A percentile compares a stretch with the other conserved stretches of the same genome.
Evolutionary conservation across 2,797 vertebrate species (phyloP).

Genomic region (Cryptoprocta ferox): DNA sequence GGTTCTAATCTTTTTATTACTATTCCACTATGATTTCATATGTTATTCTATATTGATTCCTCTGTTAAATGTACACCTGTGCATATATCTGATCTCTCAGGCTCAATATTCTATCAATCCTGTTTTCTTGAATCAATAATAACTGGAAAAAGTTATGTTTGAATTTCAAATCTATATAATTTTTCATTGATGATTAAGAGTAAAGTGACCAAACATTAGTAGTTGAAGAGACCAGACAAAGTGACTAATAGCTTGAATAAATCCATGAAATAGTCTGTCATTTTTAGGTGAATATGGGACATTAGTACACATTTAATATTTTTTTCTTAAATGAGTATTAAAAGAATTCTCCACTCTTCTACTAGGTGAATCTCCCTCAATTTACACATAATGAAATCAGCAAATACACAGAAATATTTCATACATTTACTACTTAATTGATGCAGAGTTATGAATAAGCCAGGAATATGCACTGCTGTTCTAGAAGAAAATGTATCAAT

Average conservation of each 20-base stretch:
- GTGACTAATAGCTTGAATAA: neutral
- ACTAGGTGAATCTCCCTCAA: neutral
- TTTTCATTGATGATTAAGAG: neutral
- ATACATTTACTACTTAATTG: neutral
- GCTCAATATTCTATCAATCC: neutral
- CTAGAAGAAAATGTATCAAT: neutral
- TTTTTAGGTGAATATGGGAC: neutral
- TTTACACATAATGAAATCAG: neutral
- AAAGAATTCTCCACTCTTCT: neutral
- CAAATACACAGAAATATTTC: conserved; percentile 21
- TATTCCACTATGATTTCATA: neutral
- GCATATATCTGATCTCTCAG: neutral
- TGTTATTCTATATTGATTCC: neutral
- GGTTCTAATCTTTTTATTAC: neutral
- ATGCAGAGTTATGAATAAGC: neutral
- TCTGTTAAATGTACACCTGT: neutral
- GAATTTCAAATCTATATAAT: neutral
- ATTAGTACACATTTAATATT: neutral
- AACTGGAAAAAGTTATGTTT: neutral
- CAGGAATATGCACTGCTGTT: neutral
- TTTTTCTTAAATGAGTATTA: neutral
- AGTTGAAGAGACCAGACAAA: neutral
- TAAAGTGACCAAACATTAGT: neutral
- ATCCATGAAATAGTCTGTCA: neutral
- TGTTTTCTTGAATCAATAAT: neutral